Evolutionary conservation across 2,113 vertebrate species (phyloP).

Genomic region (Macquaria australasica): DNA sequence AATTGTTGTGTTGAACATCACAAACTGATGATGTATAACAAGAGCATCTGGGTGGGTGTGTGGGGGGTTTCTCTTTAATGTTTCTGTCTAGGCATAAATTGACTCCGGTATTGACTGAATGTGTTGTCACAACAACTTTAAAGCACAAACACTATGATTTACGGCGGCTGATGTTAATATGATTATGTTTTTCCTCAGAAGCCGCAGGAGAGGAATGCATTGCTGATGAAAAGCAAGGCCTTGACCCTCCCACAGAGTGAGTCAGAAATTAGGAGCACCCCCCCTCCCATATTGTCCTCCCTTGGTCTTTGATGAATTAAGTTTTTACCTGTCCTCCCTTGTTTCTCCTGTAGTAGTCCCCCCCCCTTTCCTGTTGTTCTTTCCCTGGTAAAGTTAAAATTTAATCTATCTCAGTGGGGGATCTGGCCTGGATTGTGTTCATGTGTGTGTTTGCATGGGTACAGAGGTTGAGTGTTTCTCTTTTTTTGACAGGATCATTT

Average conservation of each 20-base stretch:
- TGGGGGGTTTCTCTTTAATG: background rate
- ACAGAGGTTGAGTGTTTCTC: conserved; percentile 11
- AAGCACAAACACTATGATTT: conserved; percentile 17
- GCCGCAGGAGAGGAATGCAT: conserved; percentile 85
- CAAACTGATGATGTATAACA: background rate
- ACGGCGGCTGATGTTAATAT: conserved; percentile 39
- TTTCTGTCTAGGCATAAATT: background rate
- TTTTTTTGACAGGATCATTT: background rate
- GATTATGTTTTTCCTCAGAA: conserved; percentile 82
- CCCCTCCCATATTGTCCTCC: conserved; percentile 25
- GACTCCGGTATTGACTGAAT: background rate
- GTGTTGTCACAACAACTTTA: background rate
- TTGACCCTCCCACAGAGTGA: conserved; percentile 87
- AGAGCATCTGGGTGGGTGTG: background rate
- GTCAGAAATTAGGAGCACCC: conserved; percentile 45
- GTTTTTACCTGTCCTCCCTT: conserved; percentile 66
- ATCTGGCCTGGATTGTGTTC: conserved; percentile 57
- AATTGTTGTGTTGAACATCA: conserved; percentile 41
- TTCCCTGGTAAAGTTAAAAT: conserved; percentile 58
- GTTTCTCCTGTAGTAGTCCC: conserved; percentile 24
- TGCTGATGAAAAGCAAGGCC: conserved; percentile 86
- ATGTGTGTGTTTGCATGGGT: conserved; percentile 30
- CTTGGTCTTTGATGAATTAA: conserved; percentile 54
- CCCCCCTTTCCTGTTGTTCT: conserved; percentile 29
- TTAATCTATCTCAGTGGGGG: conserved; percentile 72